Evolutionary conservation across 1,140 invertebrate species (phyloP).

Genomic region (Rhizoglyphus robini): DNA sequence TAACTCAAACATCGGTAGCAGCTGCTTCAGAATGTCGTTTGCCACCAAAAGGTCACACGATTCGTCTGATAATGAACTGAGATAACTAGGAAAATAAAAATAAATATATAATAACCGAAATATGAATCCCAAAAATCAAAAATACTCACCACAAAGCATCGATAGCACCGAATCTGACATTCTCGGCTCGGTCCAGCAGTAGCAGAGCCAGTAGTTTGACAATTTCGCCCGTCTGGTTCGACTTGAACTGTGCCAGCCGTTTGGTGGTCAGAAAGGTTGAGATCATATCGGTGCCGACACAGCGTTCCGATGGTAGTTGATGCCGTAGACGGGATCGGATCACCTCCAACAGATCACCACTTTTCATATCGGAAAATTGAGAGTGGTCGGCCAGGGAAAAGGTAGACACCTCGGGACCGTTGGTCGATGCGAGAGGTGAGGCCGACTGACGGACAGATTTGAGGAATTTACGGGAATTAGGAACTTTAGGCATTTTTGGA

Average conservation of each 20-base stretch:
- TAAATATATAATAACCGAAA: background rate
- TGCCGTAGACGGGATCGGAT: background rate
- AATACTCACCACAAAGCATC: background rate
- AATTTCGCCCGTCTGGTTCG: background rate
- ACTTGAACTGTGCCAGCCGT: background rate
- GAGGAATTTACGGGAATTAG: background rate
- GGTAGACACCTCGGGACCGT: background rate
- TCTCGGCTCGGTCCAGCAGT: background rate
- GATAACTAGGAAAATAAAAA: background rate
- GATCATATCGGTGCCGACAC: constrained; percentile 1
- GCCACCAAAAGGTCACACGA: background rate
- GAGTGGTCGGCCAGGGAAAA: background rate
- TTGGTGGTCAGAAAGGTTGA: background rate
- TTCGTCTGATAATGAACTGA: background rate
- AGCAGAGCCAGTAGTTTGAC: background rate
- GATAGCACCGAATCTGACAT: background rate
- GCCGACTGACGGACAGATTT: background rate
- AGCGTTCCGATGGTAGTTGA: background rate
- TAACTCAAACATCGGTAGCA: background rate
- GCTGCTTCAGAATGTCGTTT: background rate
- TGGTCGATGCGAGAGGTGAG: background rate
- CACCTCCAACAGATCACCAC: background rate
- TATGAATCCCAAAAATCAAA: too few species aligned
- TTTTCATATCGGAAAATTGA: background rate
- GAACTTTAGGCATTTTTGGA: background rate